Percentiles rank a stretch among this genome's conserved stretches.
phyloP scores from a whole-genome alignment of 2,797 vertebrate genomes.

The Tarsius wallacei region DNA sequence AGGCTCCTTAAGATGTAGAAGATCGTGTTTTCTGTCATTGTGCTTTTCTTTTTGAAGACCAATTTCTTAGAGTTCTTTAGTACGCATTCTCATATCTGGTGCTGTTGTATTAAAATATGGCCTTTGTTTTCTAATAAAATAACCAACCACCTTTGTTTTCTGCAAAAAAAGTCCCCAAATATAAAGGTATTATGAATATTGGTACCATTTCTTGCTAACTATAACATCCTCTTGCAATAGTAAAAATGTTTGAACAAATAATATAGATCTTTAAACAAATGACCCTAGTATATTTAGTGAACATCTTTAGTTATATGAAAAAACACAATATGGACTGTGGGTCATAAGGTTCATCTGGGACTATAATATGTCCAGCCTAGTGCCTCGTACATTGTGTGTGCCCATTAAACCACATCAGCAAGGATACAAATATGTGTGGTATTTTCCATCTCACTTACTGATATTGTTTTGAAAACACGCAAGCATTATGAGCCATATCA shows the following conservation, averaged over 20 bases:
- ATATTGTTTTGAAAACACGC: constrained; percentile 24
- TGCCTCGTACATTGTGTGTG: neutral
- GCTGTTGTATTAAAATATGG: constrained; percentile 47
- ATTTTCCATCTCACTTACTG: neutral
- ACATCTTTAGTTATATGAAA: neutral
- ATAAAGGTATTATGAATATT: neutral
- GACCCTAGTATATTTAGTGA: neutral
- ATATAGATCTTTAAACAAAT: neutral
- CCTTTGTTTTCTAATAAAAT: constrained; percentile 41
- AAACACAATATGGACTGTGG: neutral
- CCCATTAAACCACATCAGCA: neutral
- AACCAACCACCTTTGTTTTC: constrained; percentile 28
- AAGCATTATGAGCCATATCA: neutral
- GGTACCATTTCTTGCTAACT: neutral
- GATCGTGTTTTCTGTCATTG: neutral
- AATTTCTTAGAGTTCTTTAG: constrained; percentile 23
- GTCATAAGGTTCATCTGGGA: neutral
- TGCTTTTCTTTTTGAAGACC: neutral
- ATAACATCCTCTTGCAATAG: neutral
- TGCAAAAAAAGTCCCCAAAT: constrained; percentile 50
- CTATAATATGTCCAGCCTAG: neutral
- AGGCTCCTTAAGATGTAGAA: neutral
- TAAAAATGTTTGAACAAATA: neutral
- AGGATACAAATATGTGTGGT: neutral
- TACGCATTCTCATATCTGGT: constrained; percentile 8